Conservation (phyloP, 2,113 vertebrate genomes). For the Toxostoma redivivum region DNA sequence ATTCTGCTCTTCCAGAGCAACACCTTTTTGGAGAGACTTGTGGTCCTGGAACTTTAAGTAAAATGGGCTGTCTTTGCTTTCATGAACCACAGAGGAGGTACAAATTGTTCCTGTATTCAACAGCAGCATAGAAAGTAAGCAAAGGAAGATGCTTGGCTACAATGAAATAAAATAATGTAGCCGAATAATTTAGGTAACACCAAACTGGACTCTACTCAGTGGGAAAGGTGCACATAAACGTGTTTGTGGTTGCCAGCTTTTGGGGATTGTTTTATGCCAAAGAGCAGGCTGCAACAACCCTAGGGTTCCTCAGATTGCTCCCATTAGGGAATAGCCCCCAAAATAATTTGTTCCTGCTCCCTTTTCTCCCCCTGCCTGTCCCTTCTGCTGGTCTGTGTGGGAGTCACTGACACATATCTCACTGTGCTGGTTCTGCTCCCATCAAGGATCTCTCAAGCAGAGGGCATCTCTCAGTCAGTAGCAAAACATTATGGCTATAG, state of each 20-base stretch:
- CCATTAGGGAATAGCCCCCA: not conserved
- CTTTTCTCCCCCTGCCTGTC: rapidly evolving
- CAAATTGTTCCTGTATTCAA: not conserved
- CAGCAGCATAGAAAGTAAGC: not conserved
- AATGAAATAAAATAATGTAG: not conserved
- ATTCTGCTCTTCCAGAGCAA: not conserved
- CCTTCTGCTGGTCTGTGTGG: not conserved
- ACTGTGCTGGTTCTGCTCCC: not conserved
- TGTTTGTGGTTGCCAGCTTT: not conserved
- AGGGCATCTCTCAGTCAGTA: not conserved
- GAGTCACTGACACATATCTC: not conserved
- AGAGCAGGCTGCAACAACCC: not conserved
- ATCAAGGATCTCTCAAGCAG: not conserved
- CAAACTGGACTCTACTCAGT: not conserved
- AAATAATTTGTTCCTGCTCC: not conserved
- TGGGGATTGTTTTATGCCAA: not conserved
- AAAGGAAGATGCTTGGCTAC: not conserved
- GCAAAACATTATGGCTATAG: not conserved
- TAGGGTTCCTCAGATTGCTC: not conserved
- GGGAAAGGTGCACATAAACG: not conserved
- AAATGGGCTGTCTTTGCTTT: not conserved
- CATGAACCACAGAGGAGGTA: not conserved
- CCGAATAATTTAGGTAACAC: not conserved
- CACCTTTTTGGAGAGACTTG: not conserved
- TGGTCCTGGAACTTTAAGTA: not conserved